Base-by-base conservation (phyloP, 2,888 invertebrate species). In the Epirrhoe alternata region DNA sequence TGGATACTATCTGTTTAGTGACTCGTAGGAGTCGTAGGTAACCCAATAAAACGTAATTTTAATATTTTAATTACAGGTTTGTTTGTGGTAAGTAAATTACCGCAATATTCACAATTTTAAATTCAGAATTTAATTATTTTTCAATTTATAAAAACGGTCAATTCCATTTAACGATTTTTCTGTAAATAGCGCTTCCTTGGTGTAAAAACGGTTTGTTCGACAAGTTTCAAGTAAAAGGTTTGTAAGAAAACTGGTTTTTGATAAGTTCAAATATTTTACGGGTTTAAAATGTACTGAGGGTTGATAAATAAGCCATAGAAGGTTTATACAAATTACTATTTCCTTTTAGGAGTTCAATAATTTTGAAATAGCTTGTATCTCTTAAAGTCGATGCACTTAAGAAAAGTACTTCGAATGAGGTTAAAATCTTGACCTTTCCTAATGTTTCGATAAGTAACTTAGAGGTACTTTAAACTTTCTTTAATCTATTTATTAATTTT, bases 341-440 rank as follows among this genome's bases (percentile, higher is more conserved):
- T 47, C 16, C 47, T 47, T 16, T 47, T 47, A 47, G 47, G 6
- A 47, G 14, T 14, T 47, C 5, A 47, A 47, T 16, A 7, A 47
- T 16, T 45, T 10, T 10, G 42, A 14, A 45, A 45, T 47, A 45
- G 14, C 45, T 14, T 45, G 14, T 47, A 47, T 47, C 47, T 47
- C 12, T 7, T 14, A 14, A 53, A 55, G 35, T 35, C 16, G 6
- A 42, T 38, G 35, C 38, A 55, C 54, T 42, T 55, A 55, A 10
- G 6, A 53, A 53, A 53, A 51, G 61, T n/a, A 14, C 8, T 42
- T 55, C 24, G 42, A 17, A 42, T 12, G 30, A 14, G 47, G 47
- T 38, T 53, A n/a, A 14, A 53, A 47, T 61, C 52, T 47, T 53
- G 61, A 61, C 61, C 61, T 53, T 33, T 47, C 17, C 16, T 53